These are phyloP conservation scores for Anguilla megastoma DNA, from an alignment of 2,797 vertebrate species.

Conservation along the genomic window DNA sequence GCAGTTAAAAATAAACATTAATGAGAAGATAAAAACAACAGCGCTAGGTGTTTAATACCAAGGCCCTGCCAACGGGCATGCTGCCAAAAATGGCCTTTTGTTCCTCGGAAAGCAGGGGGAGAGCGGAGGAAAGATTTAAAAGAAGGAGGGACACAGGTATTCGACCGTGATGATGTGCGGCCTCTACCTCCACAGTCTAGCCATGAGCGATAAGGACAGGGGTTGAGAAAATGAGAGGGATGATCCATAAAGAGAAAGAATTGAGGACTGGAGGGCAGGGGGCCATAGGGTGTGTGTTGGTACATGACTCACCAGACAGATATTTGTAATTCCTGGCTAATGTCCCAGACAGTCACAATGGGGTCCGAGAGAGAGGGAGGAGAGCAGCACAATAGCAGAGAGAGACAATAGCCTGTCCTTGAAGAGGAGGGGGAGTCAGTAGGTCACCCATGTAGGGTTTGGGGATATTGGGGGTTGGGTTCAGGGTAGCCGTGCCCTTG, in stretches of 20 bases:
- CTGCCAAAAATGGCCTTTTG: slow-evolving; percentile 34
- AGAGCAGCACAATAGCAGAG: slow-evolving; percentile 31
- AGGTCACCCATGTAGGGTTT: slow-evolving; percentile 35
- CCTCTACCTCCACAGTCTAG: background rate
- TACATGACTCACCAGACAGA: slow-evolving; percentile 60
- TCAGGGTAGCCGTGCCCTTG: slow-evolving; percentile 59
- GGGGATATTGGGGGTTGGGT: slow-evolving; percentile 36
- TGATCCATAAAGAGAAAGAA: slow-evolving; percentile 42
- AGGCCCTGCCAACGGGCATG: background rate
- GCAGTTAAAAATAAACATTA: slow-evolving; percentile 39
- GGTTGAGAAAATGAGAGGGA: slow-evolving; percentile 22
- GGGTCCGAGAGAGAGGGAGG: slow-evolving; percentile 29
- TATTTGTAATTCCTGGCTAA: slow-evolving; percentile 67
- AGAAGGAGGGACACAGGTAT: slow-evolving; percentile 6
- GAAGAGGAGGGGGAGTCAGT: background rate
- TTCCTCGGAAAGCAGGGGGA: slow-evolving; percentile 19
- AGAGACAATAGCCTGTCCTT: slow-evolving; percentile 22
- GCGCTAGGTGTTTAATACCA: slow-evolving; percentile 22
- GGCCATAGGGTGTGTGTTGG: slow-evolving; percentile 51
- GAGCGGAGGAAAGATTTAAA: background rate
- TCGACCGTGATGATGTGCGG: slow-evolving; percentile 8
- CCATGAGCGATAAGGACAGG: slow-evolving; percentile 24
- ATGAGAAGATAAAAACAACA: slow-evolving; percentile 28
- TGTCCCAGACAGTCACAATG: slow-evolving; percentile 62
- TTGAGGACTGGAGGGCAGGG: slow-evolving; percentile 55